These are phyloP conservation scores for Solea senegalensis DNA, from an alignment of 2,113 vertebrate species.

Conservation along the genomic window DNA sequence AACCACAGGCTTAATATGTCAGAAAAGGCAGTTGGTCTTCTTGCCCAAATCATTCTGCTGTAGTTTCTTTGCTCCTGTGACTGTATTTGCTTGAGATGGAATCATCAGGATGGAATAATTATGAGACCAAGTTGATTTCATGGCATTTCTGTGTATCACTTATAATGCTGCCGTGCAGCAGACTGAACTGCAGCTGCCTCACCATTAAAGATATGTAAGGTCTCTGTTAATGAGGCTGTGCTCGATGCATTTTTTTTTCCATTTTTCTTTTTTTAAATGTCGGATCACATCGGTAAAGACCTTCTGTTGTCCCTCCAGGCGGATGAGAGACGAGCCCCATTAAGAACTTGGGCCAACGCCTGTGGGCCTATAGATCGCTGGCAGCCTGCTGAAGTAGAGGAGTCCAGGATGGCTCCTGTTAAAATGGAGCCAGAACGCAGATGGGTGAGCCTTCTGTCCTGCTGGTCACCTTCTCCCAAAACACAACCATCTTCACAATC, in stretches of 20 bases:
- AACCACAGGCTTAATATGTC: too few species aligned
- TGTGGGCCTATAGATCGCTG: conserved; percentile 62
- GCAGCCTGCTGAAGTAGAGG: conserved; percentile 54
- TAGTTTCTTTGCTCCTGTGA: too few species aligned
- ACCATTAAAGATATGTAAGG: neutral
- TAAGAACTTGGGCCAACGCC: conserved; percentile 70
- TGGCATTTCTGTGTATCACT: neutral
- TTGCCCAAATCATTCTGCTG: too few species aligned
- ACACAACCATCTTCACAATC: neutral
- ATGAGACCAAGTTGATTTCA: neutral
- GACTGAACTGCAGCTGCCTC: neutral
- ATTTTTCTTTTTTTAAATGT: neutral
- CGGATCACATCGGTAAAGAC: neutral
- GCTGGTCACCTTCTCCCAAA: neutral
- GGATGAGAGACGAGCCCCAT: conserved; percentile 71
- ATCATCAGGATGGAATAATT: too few species aligned
- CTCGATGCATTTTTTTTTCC: too few species aligned
- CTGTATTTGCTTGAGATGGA: too few species aligned
- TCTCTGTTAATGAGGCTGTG: neutral
- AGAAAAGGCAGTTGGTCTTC: too few species aligned
- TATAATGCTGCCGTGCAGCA: neutral
- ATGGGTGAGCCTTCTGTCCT: conserved; percentile 66
- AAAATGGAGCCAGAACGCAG: conserved; percentile 55
- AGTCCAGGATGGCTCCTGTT: conserved; percentile 41
- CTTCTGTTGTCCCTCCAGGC: conserved; percentile 49